Conservation (phyloP, 2,113 vertebrate genomes). For the Romanogobio albipinnatus region DNA sequence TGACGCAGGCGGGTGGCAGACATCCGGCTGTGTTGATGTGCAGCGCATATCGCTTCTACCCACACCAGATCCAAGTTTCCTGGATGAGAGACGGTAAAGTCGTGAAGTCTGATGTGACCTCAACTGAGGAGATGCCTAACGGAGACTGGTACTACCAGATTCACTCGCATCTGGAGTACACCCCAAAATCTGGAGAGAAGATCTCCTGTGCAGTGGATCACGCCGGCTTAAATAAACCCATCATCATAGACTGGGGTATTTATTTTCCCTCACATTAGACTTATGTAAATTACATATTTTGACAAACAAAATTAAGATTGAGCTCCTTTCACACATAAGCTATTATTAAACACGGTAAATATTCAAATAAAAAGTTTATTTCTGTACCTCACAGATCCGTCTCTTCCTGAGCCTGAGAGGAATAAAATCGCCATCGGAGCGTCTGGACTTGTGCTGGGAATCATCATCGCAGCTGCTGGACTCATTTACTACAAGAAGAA, state of each 20-base stretch:
- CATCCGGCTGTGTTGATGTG: slow-evolving; percentile 57
- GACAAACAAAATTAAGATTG: not conserved
- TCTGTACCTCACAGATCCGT: slow-evolving; percentile 4
- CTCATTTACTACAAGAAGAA: slow-evolving; percentile 62
- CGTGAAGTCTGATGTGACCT: slow-evolving; percentile 45
- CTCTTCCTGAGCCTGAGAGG: slow-evolving; percentile 14
- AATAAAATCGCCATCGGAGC: slow-evolving; percentile 59
- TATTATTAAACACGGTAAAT: not conserved
- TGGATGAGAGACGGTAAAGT: slow-evolving; percentile 59
- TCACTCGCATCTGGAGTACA: slow-evolving; percentile 65
- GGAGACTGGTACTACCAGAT: slow-evolving; percentile 68
- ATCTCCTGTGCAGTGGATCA: slow-evolving; percentile 63
- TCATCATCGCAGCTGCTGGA: slow-evolving; percentile 55
- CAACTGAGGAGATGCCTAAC: slow-evolving; percentile 57
- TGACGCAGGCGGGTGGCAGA: not conserved
- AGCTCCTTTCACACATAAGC: not conserved
- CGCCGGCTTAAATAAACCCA: slow-evolving; percentile 44
- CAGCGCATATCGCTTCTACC: slow-evolving; percentile 55
- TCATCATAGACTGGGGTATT: slow-evolving; percentile 51
- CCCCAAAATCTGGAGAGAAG: slow-evolving; percentile 61
- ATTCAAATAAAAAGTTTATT: not conserved
- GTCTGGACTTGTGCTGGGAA: slow-evolving; percentile 62
- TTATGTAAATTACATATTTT: not conserved
- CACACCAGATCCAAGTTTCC: slow-evolving; percentile 34
- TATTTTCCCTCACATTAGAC: no score